A percentile compares a stretch with the other conserved stretches of the same genome.
These are phyloP conservation scores for Amphiprion clarkii DNA, from an alignment of 2,797 vertebrate species.

Conservation along the genomic window DNA sequence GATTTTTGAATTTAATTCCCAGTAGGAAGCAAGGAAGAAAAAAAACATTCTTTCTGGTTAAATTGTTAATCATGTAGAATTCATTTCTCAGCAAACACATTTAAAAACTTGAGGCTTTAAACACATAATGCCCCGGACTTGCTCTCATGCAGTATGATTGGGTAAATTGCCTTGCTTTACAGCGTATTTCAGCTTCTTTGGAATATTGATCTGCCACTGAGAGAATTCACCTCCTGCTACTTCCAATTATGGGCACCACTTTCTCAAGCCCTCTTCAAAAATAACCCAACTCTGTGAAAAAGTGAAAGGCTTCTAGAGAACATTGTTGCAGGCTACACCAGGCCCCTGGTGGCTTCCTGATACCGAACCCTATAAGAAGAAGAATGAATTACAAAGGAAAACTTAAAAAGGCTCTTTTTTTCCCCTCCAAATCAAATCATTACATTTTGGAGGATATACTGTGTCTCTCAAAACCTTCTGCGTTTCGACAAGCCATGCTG, in stretches of 20 bases:
- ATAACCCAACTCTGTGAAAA: constrained; percentile 55
- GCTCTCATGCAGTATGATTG: constrained; percentile 34
- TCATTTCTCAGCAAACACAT: constrained; percentile 23
- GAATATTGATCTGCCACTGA: constrained; percentile 69
- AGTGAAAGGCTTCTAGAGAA: constrained; percentile 56
- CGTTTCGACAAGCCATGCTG: background rate
- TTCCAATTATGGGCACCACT: constrained; percentile 66
- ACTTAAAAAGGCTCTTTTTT: constrained; percentile 34
- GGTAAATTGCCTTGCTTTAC: constrained; percentile 46
- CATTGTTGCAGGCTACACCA: constrained; percentile 53
- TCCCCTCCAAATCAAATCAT: constrained; percentile 13
- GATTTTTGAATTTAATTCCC: constrained; percentile 17
- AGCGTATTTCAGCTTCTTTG: constrained; percentile 54
- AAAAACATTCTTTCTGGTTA: background rate
- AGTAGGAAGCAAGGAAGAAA: background rate
- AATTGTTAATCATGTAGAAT: constrained; percentile 45
- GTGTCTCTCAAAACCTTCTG: constrained; percentile 15
- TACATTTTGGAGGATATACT: constrained; percentile 26
- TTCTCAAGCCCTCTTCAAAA: constrained; percentile 66
- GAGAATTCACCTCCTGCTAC: constrained; percentile 70
- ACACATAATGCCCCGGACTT: constrained; percentile 17
- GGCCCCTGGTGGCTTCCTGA: constrained; percentile 57
- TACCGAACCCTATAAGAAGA: constrained; percentile 48
- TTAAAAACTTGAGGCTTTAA: constrained; percentile 32
- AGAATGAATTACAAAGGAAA: constrained; percentile 57